Evolutionary conservation across 2,113 vertebrate species (phyloP).

Genomic region (Oceanodroma tethys): DNA sequence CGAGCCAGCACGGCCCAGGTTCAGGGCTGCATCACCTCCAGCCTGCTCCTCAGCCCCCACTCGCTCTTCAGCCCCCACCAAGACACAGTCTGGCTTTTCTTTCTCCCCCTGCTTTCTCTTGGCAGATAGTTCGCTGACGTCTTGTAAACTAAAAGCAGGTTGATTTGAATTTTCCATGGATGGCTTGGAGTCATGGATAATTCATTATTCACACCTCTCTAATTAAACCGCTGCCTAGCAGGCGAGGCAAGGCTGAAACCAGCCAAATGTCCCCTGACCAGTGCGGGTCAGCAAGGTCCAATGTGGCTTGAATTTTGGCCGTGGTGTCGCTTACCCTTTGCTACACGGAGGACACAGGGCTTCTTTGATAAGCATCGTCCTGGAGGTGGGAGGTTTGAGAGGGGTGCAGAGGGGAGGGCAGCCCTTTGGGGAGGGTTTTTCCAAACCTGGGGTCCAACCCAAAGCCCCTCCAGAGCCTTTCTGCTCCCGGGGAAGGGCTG

Average conservation of each 20-base stretch:
- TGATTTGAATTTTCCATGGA: constrained; percentile 66
- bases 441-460: neutral
- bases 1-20: accelerated
- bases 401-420: neutral
- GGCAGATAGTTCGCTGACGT: neutral
- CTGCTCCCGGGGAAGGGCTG: neutral
- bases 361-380: neutral
- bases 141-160: constrained; percentile 27
- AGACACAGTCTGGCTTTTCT: neutral
- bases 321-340: neutral
- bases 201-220: constrained; percentile 70
- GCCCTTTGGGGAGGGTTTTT: neutral
- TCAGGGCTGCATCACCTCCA: neutral
- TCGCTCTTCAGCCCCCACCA: neutral
- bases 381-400: neutral
- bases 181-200: constrained; percentile 51
- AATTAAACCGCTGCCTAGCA: constrained; percentile 56
- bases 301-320: neutral
- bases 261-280: neutral
- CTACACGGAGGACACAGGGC: neutral
- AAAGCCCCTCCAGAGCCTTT: neutral
- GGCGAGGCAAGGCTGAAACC: neutral
- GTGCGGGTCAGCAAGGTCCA: neutral
- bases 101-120: neutral
- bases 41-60: neutral